Percentiles rank a stretch among this genome's conserved stretches.
phyloP scores from a whole-genome alignment of 2,113 vertebrate genomes.

The Platichthys flesus region DNA sequence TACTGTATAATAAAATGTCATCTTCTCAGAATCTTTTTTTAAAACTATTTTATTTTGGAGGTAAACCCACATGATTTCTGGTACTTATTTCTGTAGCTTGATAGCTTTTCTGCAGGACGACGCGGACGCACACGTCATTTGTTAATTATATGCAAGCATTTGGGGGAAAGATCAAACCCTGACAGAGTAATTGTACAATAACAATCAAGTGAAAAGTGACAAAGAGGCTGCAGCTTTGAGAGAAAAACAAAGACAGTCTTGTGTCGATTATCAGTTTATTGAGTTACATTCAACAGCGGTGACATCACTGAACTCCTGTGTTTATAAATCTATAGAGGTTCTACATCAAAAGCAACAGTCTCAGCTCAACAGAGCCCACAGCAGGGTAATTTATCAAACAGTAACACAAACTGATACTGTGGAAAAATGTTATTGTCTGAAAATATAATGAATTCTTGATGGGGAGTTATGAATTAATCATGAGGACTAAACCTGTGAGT shows the following conservation, averaged over 20 bases:
- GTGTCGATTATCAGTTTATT: constrained; percentile 37
- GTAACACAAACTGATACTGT: neutral
- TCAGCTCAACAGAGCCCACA: constrained; percentile 1
- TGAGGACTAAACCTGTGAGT: constrained; percentile 19
- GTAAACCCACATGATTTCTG: constrained; percentile 14
- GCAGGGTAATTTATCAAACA: constrained; percentile 30
- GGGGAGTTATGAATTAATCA: constrained; percentile 16
- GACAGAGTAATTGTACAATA: neutral
- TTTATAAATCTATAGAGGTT: constrained; percentile 26
- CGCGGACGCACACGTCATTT: constrained; percentile 35
- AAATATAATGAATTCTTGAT: constrained; percentile 39
- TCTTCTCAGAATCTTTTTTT: no score
- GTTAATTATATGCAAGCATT: constrained; percentile 19
- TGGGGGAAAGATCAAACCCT: neutral
- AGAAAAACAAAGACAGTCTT: neutral
- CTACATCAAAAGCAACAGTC: constrained; percentile 31
- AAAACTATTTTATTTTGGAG: constrained; percentile 35
- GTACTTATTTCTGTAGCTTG: neutral
- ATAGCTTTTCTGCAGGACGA: constrained; percentile 2
- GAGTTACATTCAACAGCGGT: neutral
- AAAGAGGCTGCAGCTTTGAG: neutral
- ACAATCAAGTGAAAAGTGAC: neutral
- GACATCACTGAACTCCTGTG: constrained; percentile 3
- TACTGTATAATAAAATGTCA: no score
- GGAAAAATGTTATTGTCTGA: constrained; percentile 18